These are phyloP conservation scores for Thrips palmi DNA, from an alignment of 1,140 invertebrate genomes.

Conservation along the genomic window DNA sequence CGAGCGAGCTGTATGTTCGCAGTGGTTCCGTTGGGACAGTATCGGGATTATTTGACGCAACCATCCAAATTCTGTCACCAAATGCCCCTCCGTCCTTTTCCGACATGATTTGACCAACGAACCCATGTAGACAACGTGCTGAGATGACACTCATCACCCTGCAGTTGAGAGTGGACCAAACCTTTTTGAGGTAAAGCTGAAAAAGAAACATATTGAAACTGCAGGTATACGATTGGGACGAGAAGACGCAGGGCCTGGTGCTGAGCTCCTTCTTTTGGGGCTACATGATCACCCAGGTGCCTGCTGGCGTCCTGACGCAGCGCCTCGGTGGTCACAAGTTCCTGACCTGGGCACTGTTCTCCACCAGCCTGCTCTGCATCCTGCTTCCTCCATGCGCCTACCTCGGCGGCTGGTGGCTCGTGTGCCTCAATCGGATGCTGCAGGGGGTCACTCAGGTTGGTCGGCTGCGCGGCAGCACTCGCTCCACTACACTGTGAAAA, in stretches of 20 bases:
- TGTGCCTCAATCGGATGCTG: slow-evolving; percentile 21
- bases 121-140: no score
- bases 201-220: slow-evolving; percentile 8
- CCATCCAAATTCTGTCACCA: no score
- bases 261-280: slow-evolving; percentile 35
- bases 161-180: no score
- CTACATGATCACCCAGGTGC: slow-evolving; percentile 29
- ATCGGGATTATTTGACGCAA: no score
- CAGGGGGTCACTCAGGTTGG: slow-evolving; percentile 39
- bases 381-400: slow-evolving; percentile 17
- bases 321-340: slow-evolving; percentile 22
- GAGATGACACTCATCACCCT: no score
- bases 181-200: no score
- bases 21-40: no score
- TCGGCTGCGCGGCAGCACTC: no score
- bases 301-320: slow-evolving; percentile 23
- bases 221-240: slow-evolving; percentile 30
- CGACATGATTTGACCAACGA: no score
- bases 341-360: slow-evolving; percentile 19
- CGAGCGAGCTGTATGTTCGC: no score
- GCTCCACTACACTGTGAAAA: no score
- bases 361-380: slow-evolving; percentile 23
- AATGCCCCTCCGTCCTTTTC: no score
- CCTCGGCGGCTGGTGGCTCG: slow-evolving; percentile 21
- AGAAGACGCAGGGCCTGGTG: slow-evolving; percentile 26